Base-by-base conservation (phyloP, 2,113 vertebrate species). In the Hemicordylus capensis region DNA sequence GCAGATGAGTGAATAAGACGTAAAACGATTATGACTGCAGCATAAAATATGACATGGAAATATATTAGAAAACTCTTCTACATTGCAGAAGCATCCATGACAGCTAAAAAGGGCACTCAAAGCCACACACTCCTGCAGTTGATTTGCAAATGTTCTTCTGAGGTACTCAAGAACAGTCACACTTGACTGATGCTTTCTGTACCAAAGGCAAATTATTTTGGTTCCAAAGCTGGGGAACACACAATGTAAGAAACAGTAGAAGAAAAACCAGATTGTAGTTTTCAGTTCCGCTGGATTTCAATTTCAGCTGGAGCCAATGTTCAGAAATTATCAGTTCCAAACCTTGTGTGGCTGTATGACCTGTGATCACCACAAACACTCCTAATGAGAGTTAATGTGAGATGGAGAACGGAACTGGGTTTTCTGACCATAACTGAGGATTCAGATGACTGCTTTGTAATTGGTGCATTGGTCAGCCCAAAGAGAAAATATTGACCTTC, bases 21-120 rank as follows among this genome's bases (percentile, higher is more conserved):
- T 89, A 91, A 92, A 89, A 84, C 81, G 82, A 80, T 83, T 34
- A 81, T 64, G n/a, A 77, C 1, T 0, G 5, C 26, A 37, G 87
- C 85, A 82, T 63, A 73, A 86, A 88, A 56, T n/a, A 72, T 26
- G 42, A 51, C n/a, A 66, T 74, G 74, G 88, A 90, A 94, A 84
- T 59, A 46, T 31, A 85, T 79, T 83, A 28, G 83, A 88, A 87
- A 3, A 0, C 37, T 85, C 80, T 56, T 82, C 73, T 54, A 76
- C 66, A 34, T 76, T 54, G 66, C 63, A 46, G 3, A 26, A 91
- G 83, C 82, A 22, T 77, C 82, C 87, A 14, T 61, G 61, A 44
- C 2, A 42, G 44, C 2, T 37, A 61, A 85, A 83, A 2, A 8
- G 2, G 26, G 58, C 51, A 85, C 26, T 31, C 0, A 17, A 1